Conservation (phyloP, 2,888 invertebrate species). For the Chymomyza amoena region DNA sequence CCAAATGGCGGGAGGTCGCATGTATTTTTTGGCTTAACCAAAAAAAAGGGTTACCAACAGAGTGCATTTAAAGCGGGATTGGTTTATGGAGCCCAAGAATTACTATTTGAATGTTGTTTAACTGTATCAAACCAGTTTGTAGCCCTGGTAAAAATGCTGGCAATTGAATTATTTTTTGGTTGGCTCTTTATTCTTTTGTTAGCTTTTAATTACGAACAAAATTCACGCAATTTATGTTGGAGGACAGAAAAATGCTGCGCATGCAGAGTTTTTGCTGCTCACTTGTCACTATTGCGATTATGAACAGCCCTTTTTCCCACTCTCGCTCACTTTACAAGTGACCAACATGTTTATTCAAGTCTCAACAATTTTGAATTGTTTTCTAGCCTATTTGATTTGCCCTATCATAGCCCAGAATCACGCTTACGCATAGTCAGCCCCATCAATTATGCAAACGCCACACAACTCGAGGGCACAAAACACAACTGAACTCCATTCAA, state of each 20-base stretch:
- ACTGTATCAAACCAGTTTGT: background rate
- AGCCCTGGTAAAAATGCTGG: background rate
- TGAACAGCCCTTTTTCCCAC: background rate
- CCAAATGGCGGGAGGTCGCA: conserved; percentile 10
- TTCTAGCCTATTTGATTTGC: background rate
- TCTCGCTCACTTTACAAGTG: background rate
- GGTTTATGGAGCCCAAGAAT: too few relatives aligned
- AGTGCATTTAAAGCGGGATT: too few relatives aligned
- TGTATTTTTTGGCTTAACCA: conserved; percentile 10
- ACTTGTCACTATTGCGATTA: background rate
- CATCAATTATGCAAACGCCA: background rate
- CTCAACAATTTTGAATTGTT: background rate
- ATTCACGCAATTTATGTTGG: conserved; percentile 49
- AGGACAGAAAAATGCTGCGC: conserved; percentile 34
- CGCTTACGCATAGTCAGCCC: background rate
- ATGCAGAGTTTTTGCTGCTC: background rate
- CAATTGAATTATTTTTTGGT: background rate
- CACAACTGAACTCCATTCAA: background rate
- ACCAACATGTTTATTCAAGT: background rate
- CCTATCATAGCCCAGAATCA: background rate
- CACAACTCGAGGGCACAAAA: background rate
- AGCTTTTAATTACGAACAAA: conserved; percentile 74
- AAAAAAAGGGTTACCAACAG: conserved; percentile 12
- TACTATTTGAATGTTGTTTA: too few relatives aligned
- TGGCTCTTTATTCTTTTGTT: conserved; percentile 49